Percentiles rank a stretch among this genome's conserved stretches.
Evolutionary conservation across 92 coral and sea anemone genomes (phyloP).

Genomic region (Micromussa lordhowensis): DNA sequence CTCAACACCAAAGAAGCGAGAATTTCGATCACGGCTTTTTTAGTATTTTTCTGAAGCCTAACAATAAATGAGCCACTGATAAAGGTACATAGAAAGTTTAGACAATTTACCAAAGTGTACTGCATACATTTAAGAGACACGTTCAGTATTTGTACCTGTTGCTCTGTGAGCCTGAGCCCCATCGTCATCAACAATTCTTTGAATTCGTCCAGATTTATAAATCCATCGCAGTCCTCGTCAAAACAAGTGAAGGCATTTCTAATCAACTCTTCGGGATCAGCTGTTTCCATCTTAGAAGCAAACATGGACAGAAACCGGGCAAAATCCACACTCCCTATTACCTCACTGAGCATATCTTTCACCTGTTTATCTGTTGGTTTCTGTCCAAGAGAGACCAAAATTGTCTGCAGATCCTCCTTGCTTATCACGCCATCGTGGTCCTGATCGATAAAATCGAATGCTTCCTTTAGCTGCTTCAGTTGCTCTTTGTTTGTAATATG

Average conservation of each 20-base stretch:
- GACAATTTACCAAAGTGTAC: neutral
- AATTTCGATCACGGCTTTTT: too few relatives aligned
- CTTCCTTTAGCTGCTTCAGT: slow-evolving; percentile 65
- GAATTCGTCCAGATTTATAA: slow-evolving; percentile 63
- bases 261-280: slow-evolving; percentile 72
- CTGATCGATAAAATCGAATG: slow-evolving; percentile 76
- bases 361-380: slow-evolving; percentile 65
- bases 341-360: slow-evolving; percentile 70
- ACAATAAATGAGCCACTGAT: too few relatives aligned
- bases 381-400: slow-evolving; percentile 77
- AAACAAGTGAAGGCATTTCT: slow-evolving; percentile 76
- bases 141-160: slow-evolving; percentile 58
- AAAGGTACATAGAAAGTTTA: too few relatives aligned
- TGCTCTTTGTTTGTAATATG: slow-evolving; percentile 69
- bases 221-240: slow-evolving; percentile 77
- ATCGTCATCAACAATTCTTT: slow-evolving; percentile 70
- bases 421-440: slow-evolving; percentile 78
- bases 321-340: slow-evolving; percentile 57
- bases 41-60: too few relatives aligned
- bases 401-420: slow-evolving; percentile 60
- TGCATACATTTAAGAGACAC: neutral
- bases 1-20: too few relatives aligned
- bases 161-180: slow-evolving; percentile 72
- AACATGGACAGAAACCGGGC: slow-evolving; percentile 74
- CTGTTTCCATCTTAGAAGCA: slow-evolving; percentile 66